Base-by-base conservation (phyloP, 2,888 invertebrate genomes). In the Drosophila histrio region DNA sequence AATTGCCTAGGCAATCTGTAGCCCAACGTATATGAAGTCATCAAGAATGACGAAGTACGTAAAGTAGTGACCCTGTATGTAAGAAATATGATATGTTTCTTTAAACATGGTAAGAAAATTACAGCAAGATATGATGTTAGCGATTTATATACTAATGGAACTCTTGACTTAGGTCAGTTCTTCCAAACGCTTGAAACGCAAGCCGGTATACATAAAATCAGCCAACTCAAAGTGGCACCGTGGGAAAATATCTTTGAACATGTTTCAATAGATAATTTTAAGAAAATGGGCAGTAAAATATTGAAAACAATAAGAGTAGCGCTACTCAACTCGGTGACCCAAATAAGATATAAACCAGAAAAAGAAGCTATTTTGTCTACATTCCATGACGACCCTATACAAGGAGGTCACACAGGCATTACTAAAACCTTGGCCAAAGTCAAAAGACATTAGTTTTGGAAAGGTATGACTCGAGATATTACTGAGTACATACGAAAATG, bases 251-350 rank as follows among this genome's bases (percentile, higher is more conserved):
- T 28, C 44, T 44, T 38, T 38, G 38, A 38, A 38, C 4, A 19
- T 1, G 19, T 38, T 17, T 38, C 38, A 38, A 38, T 34, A 9
- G 38, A 38, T 38, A 19, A 19, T 38, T 38, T 38, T 5, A 38
- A 38, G 15, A 1, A 15, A 8, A 38, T 44, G 52, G 52, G 52
- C 41, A 53, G 30, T 41, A 41, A 53, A 9, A 39, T 30, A 28
- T 41, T 53, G 9, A 30, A 39, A 6, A n/a, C 15, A 38, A 38
- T 50, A 19, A 38, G 26, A 38, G 38, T 50, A 38, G 50, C 50
- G 50, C 50, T 50, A 38, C 38, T 50, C 50, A 50, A n/a, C 38
- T 17, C 36, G 46, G 46, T 46, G 46, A 46, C 46, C 30, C 3
- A 8, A 2, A 30, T 30, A 11, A 4, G 2, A 24, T 38, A 22